Evolutionary conservation across 1,140 invertebrate genomes (phyloP).

Genomic region (Scaptomyza graminum): DNA sequence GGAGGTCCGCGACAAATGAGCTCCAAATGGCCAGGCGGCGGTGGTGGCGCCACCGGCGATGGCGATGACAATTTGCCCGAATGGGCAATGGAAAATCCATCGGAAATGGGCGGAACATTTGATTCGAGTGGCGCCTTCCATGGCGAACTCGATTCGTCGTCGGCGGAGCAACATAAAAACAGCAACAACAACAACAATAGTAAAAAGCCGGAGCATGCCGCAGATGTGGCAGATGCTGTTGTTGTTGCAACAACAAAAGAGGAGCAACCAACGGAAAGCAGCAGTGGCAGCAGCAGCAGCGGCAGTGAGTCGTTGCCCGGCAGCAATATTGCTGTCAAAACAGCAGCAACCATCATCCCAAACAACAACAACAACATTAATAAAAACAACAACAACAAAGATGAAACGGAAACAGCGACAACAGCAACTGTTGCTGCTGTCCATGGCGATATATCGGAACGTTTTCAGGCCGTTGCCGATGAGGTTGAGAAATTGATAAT

Average conservation of each 20-base stretch:
- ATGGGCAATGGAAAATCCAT: conserved; percentile 90
- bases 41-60: conserved; percentile 22
- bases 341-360: neutral
- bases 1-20: conserved; percentile 22
- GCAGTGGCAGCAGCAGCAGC: no score
- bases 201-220: no score
- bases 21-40: conserved; percentile 50
- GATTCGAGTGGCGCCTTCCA: conserved; percentile 94
- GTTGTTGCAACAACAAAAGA: neutral
- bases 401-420: conserved; percentile 1
- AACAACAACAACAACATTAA: conserved; percentile 1
- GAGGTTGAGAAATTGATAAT: conserved; percentile 90
- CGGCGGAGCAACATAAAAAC: neutral
- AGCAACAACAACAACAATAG: neutral
- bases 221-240: neutral
- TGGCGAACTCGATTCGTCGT: conserved; percentile 84
- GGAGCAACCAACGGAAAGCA: no score
- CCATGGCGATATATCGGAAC: conserved; percentile 84
- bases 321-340: no score
- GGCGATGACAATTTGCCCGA: conserved; percentile 89
- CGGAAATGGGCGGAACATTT: conserved; percentile 92
- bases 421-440: conserved; percentile 1
- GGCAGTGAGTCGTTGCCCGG: no score
- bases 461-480: conserved; percentile 89
- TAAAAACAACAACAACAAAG: neutral